These are phyloP conservation scores for Pelosia muscerda DNA, from an alignment of 2,888 invertebrate genomes.

Conservation along the genomic window DNA sequence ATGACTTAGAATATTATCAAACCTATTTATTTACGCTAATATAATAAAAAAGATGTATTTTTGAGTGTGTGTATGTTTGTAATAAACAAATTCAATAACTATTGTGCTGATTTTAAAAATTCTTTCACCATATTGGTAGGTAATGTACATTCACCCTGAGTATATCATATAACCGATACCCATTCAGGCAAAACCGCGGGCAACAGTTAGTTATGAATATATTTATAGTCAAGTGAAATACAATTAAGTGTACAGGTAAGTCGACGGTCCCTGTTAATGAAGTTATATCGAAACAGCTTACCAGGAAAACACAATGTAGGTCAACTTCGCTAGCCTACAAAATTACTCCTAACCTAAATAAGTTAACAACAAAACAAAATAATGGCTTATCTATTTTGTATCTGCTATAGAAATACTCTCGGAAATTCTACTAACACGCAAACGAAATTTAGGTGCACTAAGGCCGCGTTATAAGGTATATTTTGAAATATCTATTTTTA, in stretches of 20 bases:
- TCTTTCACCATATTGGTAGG: too few relatives aligned
- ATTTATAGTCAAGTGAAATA: neutral
- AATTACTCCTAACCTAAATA: slow-evolving; percentile 15
- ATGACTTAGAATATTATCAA: too few relatives aligned
- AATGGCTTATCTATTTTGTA: slow-evolving; percentile 14
- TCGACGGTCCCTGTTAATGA: neutral
- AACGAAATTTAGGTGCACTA: slow-evolving; percentile 1
- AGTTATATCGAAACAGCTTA: neutral
- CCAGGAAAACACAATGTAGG: neutral
- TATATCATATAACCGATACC: too few relatives aligned
- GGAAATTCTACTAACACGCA: slow-evolving; percentile 1
- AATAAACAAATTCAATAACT: too few relatives aligned
- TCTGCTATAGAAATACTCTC: slow-evolving; percentile 13
- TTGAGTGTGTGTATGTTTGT: too few relatives aligned
- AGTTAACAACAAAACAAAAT: slow-evolving; percentile 13
- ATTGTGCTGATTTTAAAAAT: too few relatives aligned
- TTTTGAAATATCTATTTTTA: neutral
- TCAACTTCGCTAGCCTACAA: slow-evolving; percentile 5
- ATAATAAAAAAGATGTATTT: too few relatives aligned
- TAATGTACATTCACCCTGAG: too few relatives aligned
- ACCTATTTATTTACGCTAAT: too few relatives aligned
- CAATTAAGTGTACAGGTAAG: neutral
- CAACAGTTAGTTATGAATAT: too few relatives aligned
- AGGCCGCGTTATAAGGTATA: neutral
- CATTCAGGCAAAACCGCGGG: too few relatives aligned